Evolutionary conservation across 2,797 vertebrate genomes (phyloP), one percentile per base, ranked within the genome.

Genomic region (Channallabes apus): DNA sequence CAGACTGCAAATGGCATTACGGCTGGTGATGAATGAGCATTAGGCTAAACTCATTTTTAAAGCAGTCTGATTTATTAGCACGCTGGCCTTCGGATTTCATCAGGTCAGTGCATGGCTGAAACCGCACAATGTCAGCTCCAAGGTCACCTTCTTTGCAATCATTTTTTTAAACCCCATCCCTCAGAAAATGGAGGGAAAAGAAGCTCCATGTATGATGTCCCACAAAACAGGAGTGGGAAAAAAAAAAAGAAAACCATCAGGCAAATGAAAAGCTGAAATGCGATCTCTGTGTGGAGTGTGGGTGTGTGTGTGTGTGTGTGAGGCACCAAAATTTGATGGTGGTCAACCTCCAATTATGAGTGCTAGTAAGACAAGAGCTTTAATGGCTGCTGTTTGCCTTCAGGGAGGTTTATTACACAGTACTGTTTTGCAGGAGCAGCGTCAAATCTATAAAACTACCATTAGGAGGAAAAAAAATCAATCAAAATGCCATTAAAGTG

Each of bases 401-500:
- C 95, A 72, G 98, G 98, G 97, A 98, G 98, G 97, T 99, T 99
- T 99, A 99, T 99, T 98, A 98, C 97, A 98, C 96, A 95, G 97
- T 95, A 96, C 97, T 99, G 97, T 99, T 99, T 99, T 99, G 97
- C 97, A 99, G 98, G 97, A 99, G 96, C 97, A 98, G 97, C 96
- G 95, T 99, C 97, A 97, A 98, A 99, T 99, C 98, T 98, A 99
- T 99, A 99, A 99, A 99, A 98, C 95, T 96, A 98, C 98, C 98
- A 99, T 99, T 99, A 99, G 97, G 97, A 97, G 95, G 96, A 94
- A 87, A 96, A 77, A 97, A 98, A 98, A 99, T 99, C 98, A 98
- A 99, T 99, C 97, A 98, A 98, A 99, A 99, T 98, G 97, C 97
- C 98, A 99, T 99, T 99, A 99, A 99, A 98, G 97, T 97, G 95